Conservation (phyloP, 2,113 vertebrate species). For the Crotalus tigris region DNA sequence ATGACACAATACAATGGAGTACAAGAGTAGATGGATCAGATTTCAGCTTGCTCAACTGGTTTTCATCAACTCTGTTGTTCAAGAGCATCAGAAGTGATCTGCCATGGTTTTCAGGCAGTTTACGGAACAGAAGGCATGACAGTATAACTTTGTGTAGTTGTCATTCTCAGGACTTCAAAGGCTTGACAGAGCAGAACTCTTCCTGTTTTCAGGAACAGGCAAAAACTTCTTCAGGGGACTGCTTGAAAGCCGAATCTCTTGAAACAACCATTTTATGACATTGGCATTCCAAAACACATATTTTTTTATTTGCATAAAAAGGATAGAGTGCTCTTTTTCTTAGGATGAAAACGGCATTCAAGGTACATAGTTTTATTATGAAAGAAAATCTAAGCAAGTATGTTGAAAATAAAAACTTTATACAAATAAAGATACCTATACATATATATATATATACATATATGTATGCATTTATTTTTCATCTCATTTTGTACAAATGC, state of each 20-base stretch:
- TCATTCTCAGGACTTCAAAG: constrained; percentile 49
- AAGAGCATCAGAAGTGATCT: constrained; percentile 63
- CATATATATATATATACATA: not conserved
- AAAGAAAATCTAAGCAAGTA: constrained; percentile 68
- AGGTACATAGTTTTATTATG: constrained; percentile 75
- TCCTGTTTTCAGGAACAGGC: constrained; percentile 54
- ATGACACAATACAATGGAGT: constrained; percentile 25
- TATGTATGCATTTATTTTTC: constrained; percentile 72
- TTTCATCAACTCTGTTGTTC: constrained; percentile 76
- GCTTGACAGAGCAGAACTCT: constrained; percentile 40
- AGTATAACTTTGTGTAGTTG: constrained; percentile 47
- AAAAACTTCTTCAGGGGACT: constrained; percentile 24
- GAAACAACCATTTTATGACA: constrained; percentile 73
- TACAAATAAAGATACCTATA: constrained; percentile 58
- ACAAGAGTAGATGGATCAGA: constrained; percentile 52
- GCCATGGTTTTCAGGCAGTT: constrained; percentile 63
- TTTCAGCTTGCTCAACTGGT: constrained; percentile 69
- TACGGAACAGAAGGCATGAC: constrained; percentile 62
- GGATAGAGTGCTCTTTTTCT: constrained; percentile 75
- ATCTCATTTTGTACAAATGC: constrained; percentile 70
- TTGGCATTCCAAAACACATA: constrained; percentile 58
- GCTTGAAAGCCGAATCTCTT: constrained; percentile 52
- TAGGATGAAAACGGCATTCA: constrained; percentile 58
- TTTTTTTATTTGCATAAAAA: constrained; percentile 85
- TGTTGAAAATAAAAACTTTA: constrained; percentile 69